Conservation (phyloP, 2,113 vertebrate genomes). For the Accipiter virgatus region DNA sequence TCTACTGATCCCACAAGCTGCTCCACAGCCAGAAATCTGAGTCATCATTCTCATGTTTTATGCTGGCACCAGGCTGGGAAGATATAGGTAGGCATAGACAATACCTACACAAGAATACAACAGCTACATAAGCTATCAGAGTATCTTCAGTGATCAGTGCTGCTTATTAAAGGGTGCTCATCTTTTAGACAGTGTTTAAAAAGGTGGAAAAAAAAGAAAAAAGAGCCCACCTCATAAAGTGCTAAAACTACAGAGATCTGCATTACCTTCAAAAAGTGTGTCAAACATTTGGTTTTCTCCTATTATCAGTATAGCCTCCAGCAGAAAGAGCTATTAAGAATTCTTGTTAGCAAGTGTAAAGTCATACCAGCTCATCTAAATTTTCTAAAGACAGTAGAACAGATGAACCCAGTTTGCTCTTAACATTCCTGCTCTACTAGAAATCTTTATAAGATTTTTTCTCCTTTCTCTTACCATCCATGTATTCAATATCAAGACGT, state of each 20-base stretch:
- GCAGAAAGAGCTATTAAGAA: neutral
- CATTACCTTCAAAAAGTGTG: neutral
- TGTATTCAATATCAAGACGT: neutral
- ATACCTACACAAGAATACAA: neutral
- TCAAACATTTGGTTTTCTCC: neutral
- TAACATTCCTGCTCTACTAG: neutral
- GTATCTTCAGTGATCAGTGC: neutral
- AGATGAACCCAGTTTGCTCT: neutral
- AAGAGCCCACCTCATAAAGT: neutral
- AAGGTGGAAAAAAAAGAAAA: neutral
- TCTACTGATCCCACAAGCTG: neutral
- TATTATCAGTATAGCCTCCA: neutral
- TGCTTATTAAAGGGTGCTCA: neutral
- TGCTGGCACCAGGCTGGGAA: neutral
- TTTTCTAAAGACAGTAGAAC: neutral
- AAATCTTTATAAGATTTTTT: neutral
- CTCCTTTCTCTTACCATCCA: neutral
- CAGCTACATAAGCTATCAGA: neutral
- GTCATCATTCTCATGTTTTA: neutral
- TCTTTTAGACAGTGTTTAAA: neutral
- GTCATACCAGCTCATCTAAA: neutral
- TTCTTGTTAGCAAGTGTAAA: neutral
- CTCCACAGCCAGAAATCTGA: constrained; percentile 10
- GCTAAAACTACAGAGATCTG: neutral
- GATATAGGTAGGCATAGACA: neutral